Evolutionary conservation across 2,888 invertebrate species (phyloP).

Genomic region (Platycnemis pennipes): DNA sequence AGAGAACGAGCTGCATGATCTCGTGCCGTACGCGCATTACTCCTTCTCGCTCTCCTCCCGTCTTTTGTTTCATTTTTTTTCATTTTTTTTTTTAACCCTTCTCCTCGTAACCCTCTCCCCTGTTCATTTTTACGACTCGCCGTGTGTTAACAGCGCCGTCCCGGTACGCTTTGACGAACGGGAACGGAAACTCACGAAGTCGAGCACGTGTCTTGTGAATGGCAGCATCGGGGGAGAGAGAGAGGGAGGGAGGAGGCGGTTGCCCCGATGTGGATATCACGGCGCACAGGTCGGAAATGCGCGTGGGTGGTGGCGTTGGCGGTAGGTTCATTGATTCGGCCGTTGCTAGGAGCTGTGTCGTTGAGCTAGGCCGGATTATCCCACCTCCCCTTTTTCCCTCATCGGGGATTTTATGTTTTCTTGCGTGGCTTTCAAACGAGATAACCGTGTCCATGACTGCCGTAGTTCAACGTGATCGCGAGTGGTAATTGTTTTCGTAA

Average conservation of each 20-base stretch:
- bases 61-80: too few relatives aligned
- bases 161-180: constrained; percentile 38
- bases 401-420: not conserved
- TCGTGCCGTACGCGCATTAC: constrained; percentile 41
- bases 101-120: not conserved
- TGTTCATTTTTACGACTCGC: constrained; percentile 34
- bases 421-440: not conserved
- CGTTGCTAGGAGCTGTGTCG: not conserved
- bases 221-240: not conserved
- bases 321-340: not conserved
- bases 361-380: not conserved
- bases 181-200: constrained; percentile 60
- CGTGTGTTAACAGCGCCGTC: constrained; percentile 30
- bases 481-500: not conserved
- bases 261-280: not conserved
- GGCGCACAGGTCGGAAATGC: not conserved
- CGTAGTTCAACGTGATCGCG: not conserved
- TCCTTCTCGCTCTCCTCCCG: not conserved
- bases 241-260: constrained; percentile 6
- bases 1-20: not conserved
- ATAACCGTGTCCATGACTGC: not conserved
- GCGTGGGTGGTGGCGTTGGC: not conserved
- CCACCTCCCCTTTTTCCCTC: not conserved
- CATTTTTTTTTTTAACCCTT: too few relatives aligned
- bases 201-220: constrained; percentile 53